Conservation (phyloP, 2,888 invertebrate species). For the Pomacea canaliculata region DNA sequence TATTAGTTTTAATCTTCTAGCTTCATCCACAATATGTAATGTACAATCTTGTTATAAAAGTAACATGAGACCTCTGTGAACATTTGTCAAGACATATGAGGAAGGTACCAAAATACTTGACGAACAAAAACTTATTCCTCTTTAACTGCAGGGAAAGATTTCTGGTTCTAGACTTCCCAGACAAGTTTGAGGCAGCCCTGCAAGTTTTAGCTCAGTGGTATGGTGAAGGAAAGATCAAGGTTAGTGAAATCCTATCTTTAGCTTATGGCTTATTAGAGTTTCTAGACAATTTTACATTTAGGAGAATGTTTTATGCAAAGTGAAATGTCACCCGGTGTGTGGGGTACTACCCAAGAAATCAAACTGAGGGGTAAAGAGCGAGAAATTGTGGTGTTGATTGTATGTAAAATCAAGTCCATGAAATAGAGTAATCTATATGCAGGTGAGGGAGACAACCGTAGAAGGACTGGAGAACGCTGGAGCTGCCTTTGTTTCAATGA, state of each 20-base stretch:
- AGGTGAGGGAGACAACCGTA: slow-evolving; percentile 66
- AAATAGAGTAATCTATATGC: slow-evolving; percentile 2
- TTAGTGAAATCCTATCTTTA: slow-evolving; percentile 26
- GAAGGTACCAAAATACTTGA: no score
- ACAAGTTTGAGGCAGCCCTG: slow-evolving; percentile 61
- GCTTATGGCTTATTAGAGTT: no score
- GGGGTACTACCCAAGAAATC: no score
- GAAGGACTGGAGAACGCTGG: slow-evolving; percentile 66
- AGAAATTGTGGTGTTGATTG: no score
- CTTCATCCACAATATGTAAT: background rate
- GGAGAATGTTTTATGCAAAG: no score
- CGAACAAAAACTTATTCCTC: background rate
- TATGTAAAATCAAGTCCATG: no score
- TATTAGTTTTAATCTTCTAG: background rate
- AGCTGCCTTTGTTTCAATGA: slow-evolving; percentile 69
- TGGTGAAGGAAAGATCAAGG: slow-evolving; percentile 62
- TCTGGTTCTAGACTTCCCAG: slow-evolving; percentile 64
- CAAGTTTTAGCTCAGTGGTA: slow-evolving; percentile 60
- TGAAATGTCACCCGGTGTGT: no score
- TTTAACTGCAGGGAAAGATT: slow-evolving; percentile 64
- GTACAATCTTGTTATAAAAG: background rate
- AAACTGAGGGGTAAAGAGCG: no score
- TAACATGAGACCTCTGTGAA: no score
- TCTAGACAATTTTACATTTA: no score
- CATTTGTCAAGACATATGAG: no score